Conservation (phyloP, 2,113 vertebrate genomes). For the Ctenomys sociabilis region DNA sequence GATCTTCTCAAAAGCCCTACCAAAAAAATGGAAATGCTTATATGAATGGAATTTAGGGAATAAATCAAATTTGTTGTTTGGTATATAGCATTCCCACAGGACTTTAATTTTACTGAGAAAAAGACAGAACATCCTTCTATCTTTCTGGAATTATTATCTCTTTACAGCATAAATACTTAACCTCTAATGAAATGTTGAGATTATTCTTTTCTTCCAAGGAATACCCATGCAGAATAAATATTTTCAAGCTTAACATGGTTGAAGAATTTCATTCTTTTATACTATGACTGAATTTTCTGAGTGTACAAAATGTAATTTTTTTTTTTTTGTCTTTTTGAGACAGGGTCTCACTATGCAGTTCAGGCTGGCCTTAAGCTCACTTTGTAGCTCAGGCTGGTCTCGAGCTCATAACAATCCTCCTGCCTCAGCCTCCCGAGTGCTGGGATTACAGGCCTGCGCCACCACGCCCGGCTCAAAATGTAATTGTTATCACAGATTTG, state of each 20-base stretch:
- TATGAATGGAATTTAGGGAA: slow-evolving; percentile 2
- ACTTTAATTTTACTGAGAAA: slow-evolving; percentile 24
- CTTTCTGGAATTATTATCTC: background rate
- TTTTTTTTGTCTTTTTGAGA: too few species aligned
- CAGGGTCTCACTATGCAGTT: too few species aligned
- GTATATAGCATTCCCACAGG: background rate
- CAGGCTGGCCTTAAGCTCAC: too few species aligned
- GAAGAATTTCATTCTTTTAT: background rate
- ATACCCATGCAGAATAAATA: background rate
- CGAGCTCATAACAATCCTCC: too few species aligned
- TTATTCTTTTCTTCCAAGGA: slow-evolving; percentile 23
- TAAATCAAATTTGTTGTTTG: background rate
- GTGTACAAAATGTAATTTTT: background rate
- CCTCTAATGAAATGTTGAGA: background rate
- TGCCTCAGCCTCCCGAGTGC: too few species aligned
- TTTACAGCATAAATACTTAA: slow-evolving; percentile 29
- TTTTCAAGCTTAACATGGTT: background rate
- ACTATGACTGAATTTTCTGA: slow-evolving; percentile 3
- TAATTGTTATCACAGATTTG: background rate
- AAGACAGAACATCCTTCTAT: background rate
- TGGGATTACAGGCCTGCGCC: too few species aligned
- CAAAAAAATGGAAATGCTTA: background rate
- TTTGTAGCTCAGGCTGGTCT: too few species aligned
- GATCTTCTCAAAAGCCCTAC: background rate
- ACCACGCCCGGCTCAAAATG: too few species aligned